Percentiles rank a stretch among this genome's conserved stretches.
phyloP scores from a whole-genome alignment of 2,797 vertebrate species.

The Pseudomugil gertrudae region DNA sequence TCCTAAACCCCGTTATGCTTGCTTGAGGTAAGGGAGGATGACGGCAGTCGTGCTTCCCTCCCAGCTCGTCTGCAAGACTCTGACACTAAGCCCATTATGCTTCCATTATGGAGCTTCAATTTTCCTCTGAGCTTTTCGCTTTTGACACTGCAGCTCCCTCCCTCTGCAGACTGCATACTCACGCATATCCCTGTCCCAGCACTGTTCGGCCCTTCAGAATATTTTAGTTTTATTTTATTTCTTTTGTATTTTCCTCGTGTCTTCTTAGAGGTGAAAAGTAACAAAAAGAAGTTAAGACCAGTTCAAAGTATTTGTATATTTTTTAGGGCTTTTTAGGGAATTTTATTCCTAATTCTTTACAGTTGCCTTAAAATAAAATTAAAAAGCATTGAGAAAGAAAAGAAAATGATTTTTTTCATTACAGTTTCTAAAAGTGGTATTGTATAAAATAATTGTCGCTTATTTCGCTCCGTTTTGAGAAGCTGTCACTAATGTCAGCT shows the following conservation, averaged over 20 bases:
- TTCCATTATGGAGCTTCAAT: slow-evolving; percentile 85
- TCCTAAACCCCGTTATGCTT: slow-evolving; percentile 72
- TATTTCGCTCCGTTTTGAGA: background rate
- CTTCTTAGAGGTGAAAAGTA: slow-evolving; percentile 52
- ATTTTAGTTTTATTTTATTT: slow-evolving; percentile 68
- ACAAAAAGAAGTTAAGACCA: slow-evolving; percentile 31
- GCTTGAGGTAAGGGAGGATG: slow-evolving; percentile 76
- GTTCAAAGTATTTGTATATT: slow-evolving; percentile 37
- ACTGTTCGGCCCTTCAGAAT: slow-evolving; percentile 57
- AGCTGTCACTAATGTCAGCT: too few species aligned
- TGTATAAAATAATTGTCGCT: background rate
- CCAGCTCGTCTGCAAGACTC: slow-evolving; percentile 77
- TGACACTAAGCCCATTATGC: slow-evolving; percentile 87
- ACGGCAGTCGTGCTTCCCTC: slow-evolving; percentile 66
- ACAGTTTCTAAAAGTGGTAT: background rate
- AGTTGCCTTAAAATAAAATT: background rate
- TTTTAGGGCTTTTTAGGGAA: slow-evolving; percentile 10
- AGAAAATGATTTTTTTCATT: background rate
- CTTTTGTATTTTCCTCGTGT: background rate
- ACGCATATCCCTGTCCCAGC: slow-evolving; percentile 33
- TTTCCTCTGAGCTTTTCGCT: slow-evolving; percentile 81
- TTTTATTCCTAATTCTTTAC: slow-evolving; percentile 19
- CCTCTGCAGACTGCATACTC: slow-evolving; percentile 71
- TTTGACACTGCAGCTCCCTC: slow-evolving; percentile 79
- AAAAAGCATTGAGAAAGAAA: background rate